A percentile compares a stretch with the other conserved stretches of the same genome.
Conservation (phyloP, 1,140 invertebrate genomes). For the Megalonaias nervosa region DNA sequence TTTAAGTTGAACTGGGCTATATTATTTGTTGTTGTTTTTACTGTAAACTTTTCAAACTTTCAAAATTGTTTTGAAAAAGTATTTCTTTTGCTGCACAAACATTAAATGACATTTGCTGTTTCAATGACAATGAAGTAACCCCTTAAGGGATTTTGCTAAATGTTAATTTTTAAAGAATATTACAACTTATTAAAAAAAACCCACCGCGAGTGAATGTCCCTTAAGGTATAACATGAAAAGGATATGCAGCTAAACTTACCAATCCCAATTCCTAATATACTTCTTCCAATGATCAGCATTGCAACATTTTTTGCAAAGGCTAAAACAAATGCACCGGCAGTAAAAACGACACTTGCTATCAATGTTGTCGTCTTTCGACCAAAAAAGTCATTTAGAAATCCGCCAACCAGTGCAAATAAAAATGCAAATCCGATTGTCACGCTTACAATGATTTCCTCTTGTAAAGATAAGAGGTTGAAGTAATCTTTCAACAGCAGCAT, state of each 20-base stretch:
- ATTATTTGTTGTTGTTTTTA: too few species aligned
- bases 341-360: slow-evolving; percentile 75
- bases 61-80: too few species aligned
- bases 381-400: slow-evolving; percentile 72
- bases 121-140: too few species aligned
- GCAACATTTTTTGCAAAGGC: slow-evolving; percentile 70
- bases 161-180: too few species aligned
- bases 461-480: slow-evolving; percentile 69
- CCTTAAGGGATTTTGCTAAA: too few species aligned
- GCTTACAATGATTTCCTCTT: slow-evolving; percentile 74
- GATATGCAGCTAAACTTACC: slow-evolving; percentile 66
- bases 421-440: slow-evolving; percentile 65
- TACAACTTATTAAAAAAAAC: too few species aligned
- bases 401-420: slow-evolving; percentile 59
- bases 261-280: slow-evolving; percentile 77
- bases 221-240: too few species aligned
- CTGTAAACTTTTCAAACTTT: too few species aligned
- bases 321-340: slow-evolving; percentile 74
- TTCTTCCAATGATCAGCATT: slow-evolving; percentile 74
- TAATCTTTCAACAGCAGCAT: slow-evolving; percentile 73
- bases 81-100: too few species aligned
- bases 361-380: slow-evolving; percentile 76
- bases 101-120: too few species aligned
- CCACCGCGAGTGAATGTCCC: too few species aligned
- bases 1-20: too few species aligned